Percentiles rank a stretch among this genome's conserved stretches.
Conservation (phyloP, 2,113 vertebrate genomes). For the Perca flavescens region DNA sequence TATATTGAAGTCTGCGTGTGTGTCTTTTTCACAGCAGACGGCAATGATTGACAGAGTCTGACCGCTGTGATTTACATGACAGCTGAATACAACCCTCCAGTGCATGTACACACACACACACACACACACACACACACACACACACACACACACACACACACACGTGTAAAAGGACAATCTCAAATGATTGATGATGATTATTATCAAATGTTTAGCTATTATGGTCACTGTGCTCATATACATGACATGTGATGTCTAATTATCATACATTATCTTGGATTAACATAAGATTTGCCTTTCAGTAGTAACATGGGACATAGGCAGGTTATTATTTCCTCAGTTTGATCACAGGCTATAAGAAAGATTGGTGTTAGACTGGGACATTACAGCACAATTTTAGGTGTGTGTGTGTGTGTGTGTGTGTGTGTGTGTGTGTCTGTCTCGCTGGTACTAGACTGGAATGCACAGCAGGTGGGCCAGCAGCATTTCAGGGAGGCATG, state of each 20-base stretch:
- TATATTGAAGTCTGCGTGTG: conserved; percentile 67
- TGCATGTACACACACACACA: conserved; percentile 11
- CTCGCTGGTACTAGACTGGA: conserved; percentile 46
- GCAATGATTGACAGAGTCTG: conserved; percentile 64
- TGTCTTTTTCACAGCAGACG: conserved; percentile 59
- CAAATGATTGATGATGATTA: conserved; percentile 33
- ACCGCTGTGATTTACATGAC: conserved; percentile 69
- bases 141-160: background rate
- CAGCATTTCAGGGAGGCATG: conserved; percentile 62
- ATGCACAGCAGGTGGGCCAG: conserved; percentile 59
- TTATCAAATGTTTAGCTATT: conserved; percentile 16
- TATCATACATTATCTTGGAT: conserved; percentile 27
- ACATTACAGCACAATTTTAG: conserved; percentile 21
- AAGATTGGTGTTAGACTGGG: conserved; percentile 25
- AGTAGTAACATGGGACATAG: conserved; percentile 21
- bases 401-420: conserved; percentile 4
- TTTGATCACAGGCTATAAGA: conserved; percentile 40
- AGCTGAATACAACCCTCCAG: conserved; percentile 41
- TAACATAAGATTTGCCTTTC: conserved; percentile 18
- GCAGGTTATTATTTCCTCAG: conserved; percentile 42
- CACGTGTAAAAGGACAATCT: background rate
- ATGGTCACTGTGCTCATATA: background rate
- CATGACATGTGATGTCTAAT: conserved; percentile 20
- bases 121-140: conserved; percentile 9
- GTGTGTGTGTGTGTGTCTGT: conserved; percentile 17